Conservation (phyloP, 2,113 vertebrate species). For the Piprites chloris region DNA sequence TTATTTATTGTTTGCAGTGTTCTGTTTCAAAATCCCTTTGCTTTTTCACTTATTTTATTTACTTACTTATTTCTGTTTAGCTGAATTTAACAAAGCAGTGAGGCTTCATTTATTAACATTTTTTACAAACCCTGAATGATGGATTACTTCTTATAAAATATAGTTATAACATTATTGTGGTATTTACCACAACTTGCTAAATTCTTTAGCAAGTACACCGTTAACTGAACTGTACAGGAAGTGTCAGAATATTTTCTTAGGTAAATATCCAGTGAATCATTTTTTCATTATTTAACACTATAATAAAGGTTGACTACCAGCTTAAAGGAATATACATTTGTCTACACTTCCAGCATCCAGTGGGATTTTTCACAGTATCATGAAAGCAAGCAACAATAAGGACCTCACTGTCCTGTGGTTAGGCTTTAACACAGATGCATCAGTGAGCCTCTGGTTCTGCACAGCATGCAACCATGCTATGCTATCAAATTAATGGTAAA, state of each 20-base stretch:
- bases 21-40: slow-evolving; percentile 15
- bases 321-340: background rate
- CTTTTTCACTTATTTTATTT: background rate
- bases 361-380: background rate
- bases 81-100: background rate
- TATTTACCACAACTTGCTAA: background rate
- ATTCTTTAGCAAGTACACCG: background rate
- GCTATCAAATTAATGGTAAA: slow-evolving; percentile 51
- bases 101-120: background rate
- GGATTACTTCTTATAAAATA: background rate
- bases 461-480: background rate
- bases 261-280: background rate
- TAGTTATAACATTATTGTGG: background rate
- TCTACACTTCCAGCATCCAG: background rate
- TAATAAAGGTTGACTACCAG: background rate
- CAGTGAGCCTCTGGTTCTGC: background rate
- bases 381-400: background rate
- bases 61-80: background rate
- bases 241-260: background rate
- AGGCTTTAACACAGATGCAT: background rate
- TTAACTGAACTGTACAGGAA: background rate
- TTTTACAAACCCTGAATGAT: background rate
- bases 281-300: background rate
- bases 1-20: slow-evolving; percentile 19
- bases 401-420: background rate